Evolutionary conservation across 2,888 invertebrate species (phyloP).

Genomic region (Eupelmus urozonus): DNA sequence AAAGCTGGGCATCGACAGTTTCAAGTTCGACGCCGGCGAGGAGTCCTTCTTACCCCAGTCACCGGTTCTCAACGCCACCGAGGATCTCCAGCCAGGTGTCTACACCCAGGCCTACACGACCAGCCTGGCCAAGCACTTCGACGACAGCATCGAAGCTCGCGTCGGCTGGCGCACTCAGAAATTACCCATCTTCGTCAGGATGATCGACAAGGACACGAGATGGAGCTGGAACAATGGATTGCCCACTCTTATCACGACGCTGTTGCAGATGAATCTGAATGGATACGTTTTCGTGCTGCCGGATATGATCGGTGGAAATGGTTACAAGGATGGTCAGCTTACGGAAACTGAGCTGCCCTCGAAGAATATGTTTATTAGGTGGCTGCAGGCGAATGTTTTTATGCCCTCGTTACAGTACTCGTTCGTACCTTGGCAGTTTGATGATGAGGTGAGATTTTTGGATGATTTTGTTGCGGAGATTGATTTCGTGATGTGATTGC

Average conservation of each 20-base stretch:
- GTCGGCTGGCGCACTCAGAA: constrained; percentile 85
- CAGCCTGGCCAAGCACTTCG: constrained; percentile 80
- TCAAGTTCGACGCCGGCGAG: constrained; percentile 92
- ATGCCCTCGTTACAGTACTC: constrained; percentile 90
- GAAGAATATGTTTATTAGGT: constrained; percentile 85
- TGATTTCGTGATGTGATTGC: no score
- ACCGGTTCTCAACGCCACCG: constrained; percentile 80
- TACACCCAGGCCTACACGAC: constrained; percentile 80
- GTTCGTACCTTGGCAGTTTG: constrained; percentile 88
- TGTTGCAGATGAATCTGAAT: constrained; percentile 81
- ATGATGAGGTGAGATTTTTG: constrained; percentile 73
- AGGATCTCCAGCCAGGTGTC: constrained; percentile 80
- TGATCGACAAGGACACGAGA: constrained; percentile 87
- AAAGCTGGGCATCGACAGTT: constrained; percentile 84
- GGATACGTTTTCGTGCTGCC: constrained; percentile 85
- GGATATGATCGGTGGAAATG: constrained; percentile 88
- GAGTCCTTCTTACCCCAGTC: constrained; percentile 83
- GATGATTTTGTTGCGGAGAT: no score
- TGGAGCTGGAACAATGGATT: constrained; percentile 86
- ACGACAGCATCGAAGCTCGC: constrained; percentile 84
- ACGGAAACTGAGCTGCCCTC: constrained; percentile 71
- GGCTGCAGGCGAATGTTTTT: constrained; percentile 88
- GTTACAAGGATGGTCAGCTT: constrained; percentile 79
- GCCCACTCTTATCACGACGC: constrained; percentile 84
- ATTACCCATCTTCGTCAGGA: constrained; percentile 85